These are phyloP conservation scores for Tuberolachnus salignus DNA, from an alignment of 2,888 invertebrate genomes.

Conservation along the genomic window DNA sequence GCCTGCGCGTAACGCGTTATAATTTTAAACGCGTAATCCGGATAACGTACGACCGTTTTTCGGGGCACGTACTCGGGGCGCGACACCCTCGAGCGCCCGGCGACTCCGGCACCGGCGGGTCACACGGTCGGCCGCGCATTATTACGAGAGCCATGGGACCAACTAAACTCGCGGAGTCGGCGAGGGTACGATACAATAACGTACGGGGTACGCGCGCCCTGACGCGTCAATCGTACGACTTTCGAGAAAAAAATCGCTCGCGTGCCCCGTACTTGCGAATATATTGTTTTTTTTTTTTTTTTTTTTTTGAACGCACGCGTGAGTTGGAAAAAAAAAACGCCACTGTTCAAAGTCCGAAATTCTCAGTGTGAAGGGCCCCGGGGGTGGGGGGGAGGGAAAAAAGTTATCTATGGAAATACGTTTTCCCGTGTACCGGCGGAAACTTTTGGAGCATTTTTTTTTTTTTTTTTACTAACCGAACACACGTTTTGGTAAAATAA, in stretches of 20 bases:
- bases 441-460: too few species aligned
- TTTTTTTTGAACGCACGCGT: neutral
- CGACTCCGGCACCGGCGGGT: constrained; percentile 1
- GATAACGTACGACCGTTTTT: constrained; percentile 45
- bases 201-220: neutral
- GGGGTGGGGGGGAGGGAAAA: too few species aligned
- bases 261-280: too few species aligned
- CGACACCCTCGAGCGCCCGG: constrained; percentile 39
- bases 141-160: constrained; percentile 48
- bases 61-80: neutral
- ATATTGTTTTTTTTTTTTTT: too few species aligned
- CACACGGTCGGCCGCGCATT: constrained; percentile 43
- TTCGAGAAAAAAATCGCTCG: neutral
- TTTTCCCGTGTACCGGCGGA: too few species aligned
- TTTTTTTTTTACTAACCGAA: too few species aligned
- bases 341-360: too few species aligned
- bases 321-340: neutral
- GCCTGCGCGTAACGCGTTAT: too few species aligned
- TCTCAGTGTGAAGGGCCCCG: too few species aligned
- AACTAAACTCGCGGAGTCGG: neutral
- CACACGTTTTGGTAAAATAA: too few species aligned
- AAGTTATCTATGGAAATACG: too few species aligned
- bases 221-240: neutral
- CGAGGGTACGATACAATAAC: neutral
- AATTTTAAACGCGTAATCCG: neutral